Evolutionary conservation across 2,113 vertebrate genomes (phyloP), one percentile per base, ranked within the genome.

Genomic region (Dolichotis patagonum): DNA sequence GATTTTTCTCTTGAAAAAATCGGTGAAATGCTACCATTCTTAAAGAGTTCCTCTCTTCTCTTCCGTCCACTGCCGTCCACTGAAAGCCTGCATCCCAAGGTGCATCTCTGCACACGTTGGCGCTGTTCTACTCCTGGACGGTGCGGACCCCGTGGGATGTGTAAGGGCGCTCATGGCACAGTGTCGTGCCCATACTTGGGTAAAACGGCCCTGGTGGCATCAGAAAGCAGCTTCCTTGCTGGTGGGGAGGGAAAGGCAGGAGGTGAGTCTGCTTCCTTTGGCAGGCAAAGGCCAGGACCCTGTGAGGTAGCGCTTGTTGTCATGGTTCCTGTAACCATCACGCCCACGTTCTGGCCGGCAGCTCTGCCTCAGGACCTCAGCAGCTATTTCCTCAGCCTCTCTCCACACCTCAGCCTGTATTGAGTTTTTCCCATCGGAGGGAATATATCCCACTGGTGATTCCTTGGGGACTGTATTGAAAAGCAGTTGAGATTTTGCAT

Each of bases 1-100:
- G 35, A 63, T 77, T 96, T 94, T 88, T 75, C 17, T 92, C 86
- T 82, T 93, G 13, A 92, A 85, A 93, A 92, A 19, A 38, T 49
- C 65, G 90, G 24, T 24, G 12, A 85, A 90, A 69, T 30, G 1
- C 46, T 56, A 78, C 38, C 67, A 14, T 1, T 91, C 38, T 54
- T 96, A 63, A 84, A 69, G 7, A 82, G 3, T 43, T 58, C 8
- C 19, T 67, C n/a, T 82, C 28, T 63, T 10, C 65, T 73, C 2
- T 3, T 3, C 4, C 13, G 7, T 69, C 67, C 7, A 35, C 41
- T 92, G 14, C 5, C 77, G 13, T n/a, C n/a, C n/a, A 52, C 8
- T 43, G 56, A 56, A 1, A 80, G 22, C 30, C 69, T n/a, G 11
- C 19, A 43, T 62, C 81, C 81, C 85, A 58, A 20, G 10, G 11